phyloP scores from a whole-genome alignment of 2,888 invertebrate genomes.

The Scaptomyza reducta region DNA sequence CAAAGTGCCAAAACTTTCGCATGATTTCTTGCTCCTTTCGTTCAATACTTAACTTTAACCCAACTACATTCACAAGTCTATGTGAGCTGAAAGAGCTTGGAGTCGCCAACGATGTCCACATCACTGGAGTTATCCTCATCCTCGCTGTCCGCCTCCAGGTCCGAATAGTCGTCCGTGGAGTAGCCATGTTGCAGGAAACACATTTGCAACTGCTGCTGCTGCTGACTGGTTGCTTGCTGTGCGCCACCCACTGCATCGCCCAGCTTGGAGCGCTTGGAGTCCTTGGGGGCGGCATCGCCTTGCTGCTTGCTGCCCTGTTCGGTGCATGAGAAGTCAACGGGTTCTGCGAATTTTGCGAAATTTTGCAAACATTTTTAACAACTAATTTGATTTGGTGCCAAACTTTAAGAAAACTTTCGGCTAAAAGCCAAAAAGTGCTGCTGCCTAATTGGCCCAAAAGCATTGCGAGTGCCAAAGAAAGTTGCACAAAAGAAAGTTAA shows the following conservation, averaged over 20 bases:
- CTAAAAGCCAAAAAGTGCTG: slow-evolving; percentile 51
- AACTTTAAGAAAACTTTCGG: slow-evolving; percentile 61
- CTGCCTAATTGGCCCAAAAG: slow-evolving; percentile 56
- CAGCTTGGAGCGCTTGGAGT: slow-evolving; percentile 54
- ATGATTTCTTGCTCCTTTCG: slow-evolving; percentile 1
- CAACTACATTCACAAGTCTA: slow-evolving; percentile 62
- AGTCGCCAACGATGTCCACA: slow-evolving; percentile 84
- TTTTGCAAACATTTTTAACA: slow-evolving; percentile 42
- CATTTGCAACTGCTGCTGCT: slow-evolving; percentile 76
- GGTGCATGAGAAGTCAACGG: slow-evolving; percentile 84
- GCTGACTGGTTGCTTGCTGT: slow-evolving; percentile 48
- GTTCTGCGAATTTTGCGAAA: slow-evolving; percentile 74
- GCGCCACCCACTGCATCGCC: slow-evolving; percentile 6
- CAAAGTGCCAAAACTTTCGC: neutral
- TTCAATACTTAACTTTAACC: neutral
- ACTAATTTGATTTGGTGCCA: slow-evolving; percentile 63
- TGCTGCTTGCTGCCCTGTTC: slow-evolving; percentile 68
- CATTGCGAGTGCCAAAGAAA: slow-evolving; percentile 39
- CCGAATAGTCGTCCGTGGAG: slow-evolving; percentile 83
- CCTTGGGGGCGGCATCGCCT: slow-evolving; percentile 44
- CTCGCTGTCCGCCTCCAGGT: slow-evolving; percentile 77
- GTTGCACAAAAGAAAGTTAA: slow-evolving; percentile 54
- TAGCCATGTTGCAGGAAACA: slow-evolving; percentile 80
- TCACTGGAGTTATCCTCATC: slow-evolving; percentile 84
- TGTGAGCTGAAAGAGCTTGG: slow-evolving; percentile 82